phyloP scores from a whole-genome alignment of 2,888 invertebrate genomes.

The Kuschelorhynchus macadamiae region DNA sequence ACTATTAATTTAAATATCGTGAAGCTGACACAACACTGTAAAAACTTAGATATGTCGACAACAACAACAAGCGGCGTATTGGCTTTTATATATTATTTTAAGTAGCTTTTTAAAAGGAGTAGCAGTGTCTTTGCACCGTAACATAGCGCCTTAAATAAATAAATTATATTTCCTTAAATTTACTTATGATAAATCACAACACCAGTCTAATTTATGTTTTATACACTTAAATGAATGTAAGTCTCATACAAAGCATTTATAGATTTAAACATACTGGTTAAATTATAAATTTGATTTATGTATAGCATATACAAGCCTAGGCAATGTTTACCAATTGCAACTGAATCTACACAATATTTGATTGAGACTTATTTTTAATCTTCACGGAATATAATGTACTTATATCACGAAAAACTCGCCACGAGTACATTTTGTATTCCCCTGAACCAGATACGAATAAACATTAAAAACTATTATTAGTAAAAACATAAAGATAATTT shows the following conservation, averaged over 20 bases:
- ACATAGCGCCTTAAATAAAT: constrained; percentile 42
- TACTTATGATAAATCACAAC: constrained; percentile 52
- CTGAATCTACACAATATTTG: too few species aligned
- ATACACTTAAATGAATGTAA: constrained; percentile 10
- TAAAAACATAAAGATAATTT: too few species aligned
- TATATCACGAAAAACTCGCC: too few species aligned
- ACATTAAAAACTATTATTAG: too few species aligned
- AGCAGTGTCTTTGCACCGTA: constrained; percentile 43
- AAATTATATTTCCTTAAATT: constrained; percentile 15
- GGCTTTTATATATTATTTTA: constrained; percentile 49
- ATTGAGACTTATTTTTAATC: too few species aligned
- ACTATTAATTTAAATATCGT: constrained; percentile 17
- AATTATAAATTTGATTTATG: too few species aligned
- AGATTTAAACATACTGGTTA: too few species aligned
- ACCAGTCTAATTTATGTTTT: constrained; percentile 58
- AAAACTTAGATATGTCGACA: constrained; percentile 49
- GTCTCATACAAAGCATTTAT: not conserved
- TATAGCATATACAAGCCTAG: too few species aligned
- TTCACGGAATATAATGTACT: too few species aligned
- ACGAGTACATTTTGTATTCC: too few species aligned
- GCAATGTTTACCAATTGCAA: too few species aligned
- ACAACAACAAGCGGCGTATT: constrained; percentile 55
- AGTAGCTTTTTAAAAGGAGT: constrained; percentile 31
- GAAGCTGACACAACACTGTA: constrained; percentile 36
- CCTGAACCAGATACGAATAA: too few species aligned